These are phyloP conservation scores for Cynodonichthys magdalenae DNA, from an alignment of 2,797 vertebrate species.

Conservation along the genomic window DNA sequence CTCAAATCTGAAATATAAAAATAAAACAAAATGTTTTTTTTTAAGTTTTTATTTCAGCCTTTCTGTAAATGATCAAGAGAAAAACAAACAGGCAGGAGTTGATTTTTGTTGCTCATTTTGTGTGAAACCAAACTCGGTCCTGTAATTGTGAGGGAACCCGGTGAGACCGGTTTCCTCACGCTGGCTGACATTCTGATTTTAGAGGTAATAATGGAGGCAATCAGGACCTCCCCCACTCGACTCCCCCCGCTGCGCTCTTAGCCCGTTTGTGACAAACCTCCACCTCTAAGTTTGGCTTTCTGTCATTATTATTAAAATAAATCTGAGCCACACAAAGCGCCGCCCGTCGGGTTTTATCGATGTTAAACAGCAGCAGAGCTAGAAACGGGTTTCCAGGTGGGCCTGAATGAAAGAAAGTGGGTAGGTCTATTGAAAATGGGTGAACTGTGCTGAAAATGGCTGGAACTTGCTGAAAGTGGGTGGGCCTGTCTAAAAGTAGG, in stretches of 20 bases:
- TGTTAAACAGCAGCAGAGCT: background rate
- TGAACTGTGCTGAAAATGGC: too few relatives aligned
- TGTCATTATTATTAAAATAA: constrained; percentile 15
- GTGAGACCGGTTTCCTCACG: constrained; percentile 47
- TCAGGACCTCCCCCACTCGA: constrained; percentile 48
- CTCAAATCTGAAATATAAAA: background rate
- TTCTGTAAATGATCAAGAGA: background rate
- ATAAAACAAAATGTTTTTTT: background rate
- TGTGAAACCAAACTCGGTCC: constrained; percentile 32
- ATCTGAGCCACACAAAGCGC: background rate
- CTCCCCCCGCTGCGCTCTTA: constrained; percentile 52
- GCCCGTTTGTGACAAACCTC: constrained; percentile 55
- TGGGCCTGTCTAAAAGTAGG: too few relatives aligned
- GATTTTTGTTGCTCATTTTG: too few relatives aligned
- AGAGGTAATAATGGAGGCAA: constrained; percentile 67
- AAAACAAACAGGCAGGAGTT: constrained; percentile 5
- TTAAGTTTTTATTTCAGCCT: background rate
- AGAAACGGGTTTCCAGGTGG: too few relatives aligned
- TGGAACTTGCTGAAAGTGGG: too few relatives aligned
- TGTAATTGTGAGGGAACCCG: constrained; percentile 60
- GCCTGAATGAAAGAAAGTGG: too few relatives aligned
- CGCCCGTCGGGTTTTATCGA: background rate
- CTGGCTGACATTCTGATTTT: constrained; percentile 75
- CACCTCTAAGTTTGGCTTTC: constrained; percentile 30
- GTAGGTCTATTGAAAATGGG: too few relatives aligned